Base-by-base conservation (phyloP, 2,888 invertebrate genomes). In the Unio delphinus region DNA sequence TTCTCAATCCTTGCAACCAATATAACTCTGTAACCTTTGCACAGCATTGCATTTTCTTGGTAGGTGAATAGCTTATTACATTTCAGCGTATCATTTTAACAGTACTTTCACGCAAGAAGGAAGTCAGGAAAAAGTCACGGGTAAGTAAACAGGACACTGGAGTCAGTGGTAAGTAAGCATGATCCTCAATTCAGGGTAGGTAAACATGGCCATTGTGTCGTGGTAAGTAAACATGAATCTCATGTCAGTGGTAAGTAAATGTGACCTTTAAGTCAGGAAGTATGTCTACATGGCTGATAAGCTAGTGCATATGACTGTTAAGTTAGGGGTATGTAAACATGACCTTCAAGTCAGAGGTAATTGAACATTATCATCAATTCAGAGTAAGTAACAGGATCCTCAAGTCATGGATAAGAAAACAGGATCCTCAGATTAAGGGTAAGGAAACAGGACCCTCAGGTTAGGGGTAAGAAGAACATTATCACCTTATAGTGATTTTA, bases 311-410 rank as follows among this genome's bases (percentile, higher is more conserved):
- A 98, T 97, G 88, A 91, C 97, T 23, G 93, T 98, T 3, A 96
- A 96, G 90, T 95, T 96, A 96, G 62, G 97, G 97, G 92, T 95
- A 97, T 45, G 98, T 97, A 0, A 95, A 97, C 69, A 98, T 97
- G 88, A 91, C 98, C n/a, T 94, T 98, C 3, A 96, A 96, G 90
- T 95, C 96, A 76, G 98, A 98, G 17, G 96, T 95, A 65, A 95
- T 85, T 79, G 3, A 34, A 34, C 34, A 34, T 34, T 34, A 7
- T 34, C 7, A 1, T 34, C 7, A 34, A 7, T 8, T 34, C 34
- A 34, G 7, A 7, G 8, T 34, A 34, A 34, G 34, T 1, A 45
- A 15, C 15, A 45, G 8, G 45, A 45, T 98, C n/a, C 94, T 98
- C 3, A 96, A 96, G 90, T 95, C 96, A 96, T 61, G 97, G 98